Percentiles rank a stretch among this genome's conserved stretches.
phyloP scores from a whole-genome alignment of 1,140 invertebrate genomes.

The Scaptodrosophila lebanonensis region DNA sequence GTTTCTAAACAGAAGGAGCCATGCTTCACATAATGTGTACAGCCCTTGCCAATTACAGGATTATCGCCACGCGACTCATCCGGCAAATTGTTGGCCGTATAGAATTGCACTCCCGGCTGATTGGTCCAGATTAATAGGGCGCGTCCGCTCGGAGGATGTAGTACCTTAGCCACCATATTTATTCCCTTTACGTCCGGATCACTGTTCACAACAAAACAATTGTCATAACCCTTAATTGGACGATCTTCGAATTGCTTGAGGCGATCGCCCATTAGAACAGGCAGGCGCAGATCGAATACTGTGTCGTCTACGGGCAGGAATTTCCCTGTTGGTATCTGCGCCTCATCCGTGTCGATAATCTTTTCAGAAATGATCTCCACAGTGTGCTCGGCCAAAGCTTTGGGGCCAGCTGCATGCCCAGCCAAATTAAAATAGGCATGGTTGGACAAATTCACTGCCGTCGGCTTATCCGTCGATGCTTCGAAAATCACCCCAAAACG shows the following conservation, averaged over 20 bases:
- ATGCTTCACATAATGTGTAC: constrained; percentile 78
- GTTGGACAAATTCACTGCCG: constrained; percentile 93
- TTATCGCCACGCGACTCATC: constrained; percentile 68
- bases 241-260: constrained; percentile 70
- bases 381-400: constrained; percentile 84
- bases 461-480: constrained; percentile 86
- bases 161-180: constrained; percentile 77
- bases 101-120: constrained; percentile 94
- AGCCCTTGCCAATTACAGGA: constrained; percentile 53
- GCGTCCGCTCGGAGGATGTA: constrained; percentile 84
- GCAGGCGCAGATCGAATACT: constrained; percentile 84
- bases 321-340: constrained; percentile 88
- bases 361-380: constrained; percentile 85
- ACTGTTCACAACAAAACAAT: constrained; percentile 84
- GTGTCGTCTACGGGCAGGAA: constrained; percentile 82
- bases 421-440: constrained; percentile 96
- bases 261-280: constrained; percentile 78
- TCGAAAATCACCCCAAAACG: constrained; percentile 84
- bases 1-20: constrained; percentile 93
- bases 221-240: constrained; percentile 82
- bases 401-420: constrained; percentile 82
- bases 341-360: constrained; percentile 85
- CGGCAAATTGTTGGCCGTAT: constrained; percentile 89
- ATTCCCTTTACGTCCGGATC: constrained; percentile 1
- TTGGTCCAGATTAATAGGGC: constrained; percentile 87